phyloP scores from a whole-genome alignment of 2,888 invertebrate genomes.

The Lasioglossum oenotherae region DNA sequence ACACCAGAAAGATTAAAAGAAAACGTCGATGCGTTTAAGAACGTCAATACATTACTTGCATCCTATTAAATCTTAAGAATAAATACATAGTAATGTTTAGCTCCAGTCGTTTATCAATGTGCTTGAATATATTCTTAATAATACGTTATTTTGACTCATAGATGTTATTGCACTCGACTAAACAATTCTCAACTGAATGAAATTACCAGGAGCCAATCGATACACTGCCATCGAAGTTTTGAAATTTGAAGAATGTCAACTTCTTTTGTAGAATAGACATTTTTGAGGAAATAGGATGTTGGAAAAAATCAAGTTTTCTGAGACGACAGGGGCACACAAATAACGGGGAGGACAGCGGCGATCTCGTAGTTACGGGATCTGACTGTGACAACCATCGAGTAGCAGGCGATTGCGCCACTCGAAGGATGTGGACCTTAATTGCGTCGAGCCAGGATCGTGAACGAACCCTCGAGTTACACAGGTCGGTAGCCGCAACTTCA shows the following conservation, averaged over 20 bases:
- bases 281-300: neutral
- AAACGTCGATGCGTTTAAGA: too few relatives aligned
- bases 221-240: neutral
- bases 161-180: neutral
- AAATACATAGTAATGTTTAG: neutral
- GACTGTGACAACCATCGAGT: conserved; percentile 27
- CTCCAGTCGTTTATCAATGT: too few relatives aligned
- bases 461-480: conserved; percentile 37
- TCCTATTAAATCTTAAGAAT: neutral
- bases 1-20: neutral
- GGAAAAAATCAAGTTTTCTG: neutral
- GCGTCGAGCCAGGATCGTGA: conserved; percentile 36
- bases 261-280: neutral
- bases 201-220: neutral
- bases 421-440: conserved; percentile 37
- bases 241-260: neutral
- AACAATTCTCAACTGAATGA: neutral
- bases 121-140: neutral
- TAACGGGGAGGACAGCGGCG: neutral
- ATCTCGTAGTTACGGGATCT: conserved; percentile 28
- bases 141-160: too few relatives aligned
- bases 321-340: neutral
- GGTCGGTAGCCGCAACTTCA: conserved; percentile 27
- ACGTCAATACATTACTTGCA: too few relatives aligned
- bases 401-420: conserved; percentile 27